These are phyloP conservation scores for Limonius californicus DNA, from an alignment of 1,140 invertebrate genomes.

Conservation along the genomic window DNA sequence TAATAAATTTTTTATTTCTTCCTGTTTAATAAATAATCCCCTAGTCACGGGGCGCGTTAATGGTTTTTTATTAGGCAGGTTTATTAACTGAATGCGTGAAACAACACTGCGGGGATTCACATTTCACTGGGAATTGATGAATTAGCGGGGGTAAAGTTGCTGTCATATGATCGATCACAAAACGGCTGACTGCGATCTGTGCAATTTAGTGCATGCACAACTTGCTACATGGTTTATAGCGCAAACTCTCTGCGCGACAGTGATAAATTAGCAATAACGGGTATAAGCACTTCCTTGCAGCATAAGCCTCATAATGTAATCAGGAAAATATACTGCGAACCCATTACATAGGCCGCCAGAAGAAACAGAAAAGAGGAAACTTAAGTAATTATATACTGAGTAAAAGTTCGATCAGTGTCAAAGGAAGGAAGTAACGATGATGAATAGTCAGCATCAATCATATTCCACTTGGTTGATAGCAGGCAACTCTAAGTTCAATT, in stretches of 20 bases:
- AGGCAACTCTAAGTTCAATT: slow-evolving; percentile 10
- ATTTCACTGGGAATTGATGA: slow-evolving; percentile 8
- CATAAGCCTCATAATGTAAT: slow-evolving; percentile 7
- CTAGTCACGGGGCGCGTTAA: background rate
- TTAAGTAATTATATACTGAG: slow-evolving; percentile 14
- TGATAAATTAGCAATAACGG: slow-evolving; percentile 5
- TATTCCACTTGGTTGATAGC: slow-evolving; percentile 11
- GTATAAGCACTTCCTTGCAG: slow-evolving; percentile 1
- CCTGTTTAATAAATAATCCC: too few species aligned
- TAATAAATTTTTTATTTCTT: too few species aligned
- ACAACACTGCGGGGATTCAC: background rate
- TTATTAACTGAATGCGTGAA: background rate
- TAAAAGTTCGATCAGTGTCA: slow-evolving; percentile 13
- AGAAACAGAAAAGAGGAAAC: slow-evolving; percentile 11
- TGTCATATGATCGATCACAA: slow-evolving; percentile 13
- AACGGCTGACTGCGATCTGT: slow-evolving; percentile 7
- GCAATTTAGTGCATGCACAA: slow-evolving; percentile 12
- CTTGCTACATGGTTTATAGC: slow-evolving; percentile 12
- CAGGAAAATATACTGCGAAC: background rate
- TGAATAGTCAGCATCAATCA: slow-evolving; percentile 9
- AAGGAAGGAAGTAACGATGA: slow-evolving; percentile 13
- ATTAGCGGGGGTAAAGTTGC: slow-evolving; percentile 5
- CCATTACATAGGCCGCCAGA: background rate
- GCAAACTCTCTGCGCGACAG: slow-evolving; percentile 5
- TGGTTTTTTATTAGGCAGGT: background rate